These are phyloP conservation scores for Eidolon helvum DNA, from an alignment of 2,113 vertebrate species.

Conservation along the genomic window DNA sequence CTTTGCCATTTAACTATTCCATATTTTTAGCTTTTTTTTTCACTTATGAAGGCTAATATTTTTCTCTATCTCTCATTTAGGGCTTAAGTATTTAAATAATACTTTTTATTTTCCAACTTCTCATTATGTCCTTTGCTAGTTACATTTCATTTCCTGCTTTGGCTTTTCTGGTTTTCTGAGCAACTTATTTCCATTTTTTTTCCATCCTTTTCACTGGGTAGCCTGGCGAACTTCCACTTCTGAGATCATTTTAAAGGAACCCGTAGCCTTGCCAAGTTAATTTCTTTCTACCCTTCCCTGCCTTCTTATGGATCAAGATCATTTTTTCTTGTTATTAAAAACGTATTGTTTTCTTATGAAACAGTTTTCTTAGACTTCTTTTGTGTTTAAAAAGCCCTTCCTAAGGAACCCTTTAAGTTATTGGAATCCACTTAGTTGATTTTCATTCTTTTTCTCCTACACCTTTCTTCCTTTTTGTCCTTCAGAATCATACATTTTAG, in stretches of 20 bases:
- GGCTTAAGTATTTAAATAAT: conserved; percentile 25
- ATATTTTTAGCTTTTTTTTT: not conserved
- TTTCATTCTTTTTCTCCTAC: not conserved
- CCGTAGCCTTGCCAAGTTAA: not conserved
- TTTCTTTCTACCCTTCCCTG: conserved; percentile 27
- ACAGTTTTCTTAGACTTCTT: not conserved
- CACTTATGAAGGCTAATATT: conserved; percentile 15
- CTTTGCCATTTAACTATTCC: not conserved
- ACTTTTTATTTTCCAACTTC: not conserved
- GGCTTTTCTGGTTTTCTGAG: conserved; percentile 31
- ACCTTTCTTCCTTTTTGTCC: not conserved
- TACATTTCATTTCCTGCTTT: conserved; percentile 32
- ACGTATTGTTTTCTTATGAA: conserved; percentile 6
- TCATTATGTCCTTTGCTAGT: not conserved
- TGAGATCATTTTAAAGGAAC: conserved; percentile 47
- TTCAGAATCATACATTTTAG: not conserved
- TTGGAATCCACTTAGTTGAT: not conserved
- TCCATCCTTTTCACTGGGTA: not conserved
- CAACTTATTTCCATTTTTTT: conserved; percentile 33
- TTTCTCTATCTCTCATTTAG: not conserved
- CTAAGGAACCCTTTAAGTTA: not conserved
- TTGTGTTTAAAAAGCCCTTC: not conserved
- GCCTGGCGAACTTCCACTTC: not conserved
- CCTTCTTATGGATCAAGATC: not conserved
- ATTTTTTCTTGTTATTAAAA: conserved; percentile 18